Evolutionary conservation across 2,113 vertebrate species (phyloP).

Genomic region (Hiodon tergisus): DNA sequence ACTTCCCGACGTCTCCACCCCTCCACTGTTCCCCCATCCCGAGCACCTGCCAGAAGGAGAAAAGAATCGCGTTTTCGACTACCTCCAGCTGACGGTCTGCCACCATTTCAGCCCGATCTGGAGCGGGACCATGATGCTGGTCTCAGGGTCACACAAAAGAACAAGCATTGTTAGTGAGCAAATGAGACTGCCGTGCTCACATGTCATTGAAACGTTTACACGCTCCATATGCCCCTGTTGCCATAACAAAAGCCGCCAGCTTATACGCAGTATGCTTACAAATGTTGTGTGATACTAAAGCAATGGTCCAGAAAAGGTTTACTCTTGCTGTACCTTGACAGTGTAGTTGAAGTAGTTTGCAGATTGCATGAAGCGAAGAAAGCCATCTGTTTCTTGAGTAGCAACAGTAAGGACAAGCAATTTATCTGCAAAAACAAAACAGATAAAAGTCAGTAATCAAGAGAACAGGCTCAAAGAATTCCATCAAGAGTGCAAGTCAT

Average conservation of each 20-base stretch:
- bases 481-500: background rate
- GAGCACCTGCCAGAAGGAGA: conserved; percentile 66
- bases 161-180: background rate
- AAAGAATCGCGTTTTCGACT: background rate
- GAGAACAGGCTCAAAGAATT: no score
- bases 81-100: no score
- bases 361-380: conserved; percentile 84
- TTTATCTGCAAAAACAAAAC: conserved; percentile 70
- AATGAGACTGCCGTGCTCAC: background rate
- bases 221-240: background rate
- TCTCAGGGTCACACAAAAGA: background rate
- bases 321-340: conserved; percentile 75
- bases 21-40: conserved; percentile 86
- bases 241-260: background rate
- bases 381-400: conserved; percentile 88
- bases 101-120: background rate
- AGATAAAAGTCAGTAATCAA: background rate
- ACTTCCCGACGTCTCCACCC: conserved; percentile 77
- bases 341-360: conserved; percentile 89
- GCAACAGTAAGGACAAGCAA: conserved; percentile 88
- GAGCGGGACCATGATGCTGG: background rate
- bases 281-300: background rate
- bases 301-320: background rate
- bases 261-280: background rate
- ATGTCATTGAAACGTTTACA: background rate